phyloP scores from a whole-genome alignment of 2,888 invertebrate species.

The Ectobius pallidus region DNA sequence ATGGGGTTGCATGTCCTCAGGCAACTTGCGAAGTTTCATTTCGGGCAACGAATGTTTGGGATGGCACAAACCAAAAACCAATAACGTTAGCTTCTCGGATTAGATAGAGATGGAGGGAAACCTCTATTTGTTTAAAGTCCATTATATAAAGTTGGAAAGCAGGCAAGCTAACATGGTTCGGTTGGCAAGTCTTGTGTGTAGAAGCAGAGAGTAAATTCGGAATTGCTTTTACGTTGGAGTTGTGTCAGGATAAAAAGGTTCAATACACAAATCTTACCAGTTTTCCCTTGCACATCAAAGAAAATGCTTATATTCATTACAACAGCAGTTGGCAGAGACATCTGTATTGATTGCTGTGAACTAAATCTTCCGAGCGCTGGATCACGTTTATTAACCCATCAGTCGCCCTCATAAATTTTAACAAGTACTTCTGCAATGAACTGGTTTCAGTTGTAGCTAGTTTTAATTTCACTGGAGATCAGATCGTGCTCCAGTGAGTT shows the following conservation, averaged over 20 bases:
- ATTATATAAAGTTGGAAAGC: constrained; percentile 26
- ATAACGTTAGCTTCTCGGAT: constrained; percentile 41
- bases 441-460: too few relatives aligned
- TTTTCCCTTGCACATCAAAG: not conserved
- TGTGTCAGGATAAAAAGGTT: not conserved
- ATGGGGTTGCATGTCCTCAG: constrained; percentile 3
- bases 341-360: not conserved
- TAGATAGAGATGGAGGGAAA: constrained; percentile 29
- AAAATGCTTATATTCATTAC: constrained; percentile 14
- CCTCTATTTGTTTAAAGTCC: constrained; percentile 37
- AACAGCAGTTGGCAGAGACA: not conserved
- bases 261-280: constrained; percentile 1
- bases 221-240: not conserved
- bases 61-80: constrained; percentile 39
- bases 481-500: too few relatives aligned
- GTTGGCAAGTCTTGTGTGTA: not conserved
- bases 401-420: too few relatives aligned
- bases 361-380: too few relatives aligned
- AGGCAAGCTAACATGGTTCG: constrained; percentile 2
- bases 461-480: too few relatives aligned
- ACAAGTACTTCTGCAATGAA: too few relatives aligned
- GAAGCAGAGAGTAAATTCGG: not conserved
- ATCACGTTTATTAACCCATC: too few relatives aligned
- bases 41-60: constrained; percentile 33
- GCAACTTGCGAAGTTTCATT: constrained; percentile 31